These are phyloP conservation scores for Andrena bicolor DNA, from an alignment of 2,888 invertebrate genomes.

Conservation along the genomic window DNA sequence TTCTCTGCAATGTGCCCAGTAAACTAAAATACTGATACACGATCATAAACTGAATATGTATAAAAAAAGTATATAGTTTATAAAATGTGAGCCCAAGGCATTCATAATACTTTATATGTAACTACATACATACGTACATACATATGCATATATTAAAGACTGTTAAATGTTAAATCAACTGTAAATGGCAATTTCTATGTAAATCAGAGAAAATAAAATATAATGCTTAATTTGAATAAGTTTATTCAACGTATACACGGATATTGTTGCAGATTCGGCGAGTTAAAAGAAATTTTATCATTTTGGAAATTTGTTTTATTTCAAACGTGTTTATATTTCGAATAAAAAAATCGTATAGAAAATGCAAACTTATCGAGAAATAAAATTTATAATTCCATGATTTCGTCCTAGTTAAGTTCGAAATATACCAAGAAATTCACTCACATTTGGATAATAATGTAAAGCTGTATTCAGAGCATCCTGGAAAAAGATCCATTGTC, in stretches of 20 bases:
- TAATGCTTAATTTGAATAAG: slow-evolving; percentile 23
- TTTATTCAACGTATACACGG: background rate
- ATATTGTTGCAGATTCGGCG: background rate
- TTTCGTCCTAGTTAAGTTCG: slow-evolving; percentile 9
- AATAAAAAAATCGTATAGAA: background rate
- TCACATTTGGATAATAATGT: slow-evolving; percentile 70
- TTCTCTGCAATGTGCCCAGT: slow-evolving; percentile 23
- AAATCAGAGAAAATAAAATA: slow-evolving; percentile 75
- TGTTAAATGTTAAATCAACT: slow-evolving; percentile 14
- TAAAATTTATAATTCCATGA: background rate
- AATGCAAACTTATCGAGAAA: background rate
- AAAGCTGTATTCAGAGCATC: slow-evolving; percentile 63
- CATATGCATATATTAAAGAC: too few relatives aligned
- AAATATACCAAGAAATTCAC: slow-evolving; percentile 64
- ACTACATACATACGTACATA: background rate
- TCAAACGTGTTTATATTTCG: slow-evolving; percentile 11
- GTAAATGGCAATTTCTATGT: slow-evolving; percentile 76
- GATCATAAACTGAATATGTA: slow-evolving; percentile 38
- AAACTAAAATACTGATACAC: slow-evolving; percentile 33
- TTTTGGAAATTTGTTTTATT: background rate
- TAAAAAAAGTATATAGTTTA: slow-evolving; percentile 31
- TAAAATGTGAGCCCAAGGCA: slow-evolving; percentile 37
- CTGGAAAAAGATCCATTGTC: slow-evolving; percentile 54
- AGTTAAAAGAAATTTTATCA: slow-evolving; percentile 10
- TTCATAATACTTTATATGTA: slow-evolving; percentile 51